These are phyloP conservation scores for Netelia fuscicornis DNA, from an alignment of 2,888 invertebrate genomes.

Conservation along the genomic window DNA sequence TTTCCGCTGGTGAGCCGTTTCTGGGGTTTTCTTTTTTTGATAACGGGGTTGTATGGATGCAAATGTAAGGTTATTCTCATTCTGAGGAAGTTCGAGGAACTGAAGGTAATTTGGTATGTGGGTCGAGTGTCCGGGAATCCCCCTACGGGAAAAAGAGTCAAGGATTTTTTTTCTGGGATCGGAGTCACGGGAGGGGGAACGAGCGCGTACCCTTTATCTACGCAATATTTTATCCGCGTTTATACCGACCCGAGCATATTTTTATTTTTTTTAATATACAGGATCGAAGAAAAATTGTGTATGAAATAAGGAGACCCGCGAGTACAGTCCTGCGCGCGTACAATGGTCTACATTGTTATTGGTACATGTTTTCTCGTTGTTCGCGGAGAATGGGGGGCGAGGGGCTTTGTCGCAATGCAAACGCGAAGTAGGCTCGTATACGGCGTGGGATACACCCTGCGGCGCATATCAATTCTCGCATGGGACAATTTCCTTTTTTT, in stretches of 20 bases:
- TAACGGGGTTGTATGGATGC: constrained; percentile 75
- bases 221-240: background rate
- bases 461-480: constrained; percentile 27
- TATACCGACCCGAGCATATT: too few species aligned
- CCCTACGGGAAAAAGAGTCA: constrained; percentile 82
- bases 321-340: background rate
- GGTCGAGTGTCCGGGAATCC: constrained; percentile 74
- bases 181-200: constrained; percentile 83
- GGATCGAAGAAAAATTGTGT: background rate
- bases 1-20: constrained; percentile 7
- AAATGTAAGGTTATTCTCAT: constrained; percentile 74
- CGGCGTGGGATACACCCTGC: constrained; percentile 12
- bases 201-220: constrained; percentile 14
- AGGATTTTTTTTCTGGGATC: constrained; percentile 79
- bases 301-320: background rate
- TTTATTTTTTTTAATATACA: too few species aligned
- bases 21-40: constrained; percentile 42
- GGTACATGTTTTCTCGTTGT: constrained; percentile 1
- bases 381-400: background rate
- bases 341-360: background rate
- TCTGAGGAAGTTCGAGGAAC: constrained; percentile 67
- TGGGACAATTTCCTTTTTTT: constrained; percentile 38
- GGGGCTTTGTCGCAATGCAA: constrained; percentile 16
- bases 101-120: constrained; percentile 66
- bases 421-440: constrained; percentile 17